These are phyloP conservation scores for Phymanthus crucifer DNA, from an alignment of 92 coral and sea anemone genomes.

Conservation along the genomic window DNA sequence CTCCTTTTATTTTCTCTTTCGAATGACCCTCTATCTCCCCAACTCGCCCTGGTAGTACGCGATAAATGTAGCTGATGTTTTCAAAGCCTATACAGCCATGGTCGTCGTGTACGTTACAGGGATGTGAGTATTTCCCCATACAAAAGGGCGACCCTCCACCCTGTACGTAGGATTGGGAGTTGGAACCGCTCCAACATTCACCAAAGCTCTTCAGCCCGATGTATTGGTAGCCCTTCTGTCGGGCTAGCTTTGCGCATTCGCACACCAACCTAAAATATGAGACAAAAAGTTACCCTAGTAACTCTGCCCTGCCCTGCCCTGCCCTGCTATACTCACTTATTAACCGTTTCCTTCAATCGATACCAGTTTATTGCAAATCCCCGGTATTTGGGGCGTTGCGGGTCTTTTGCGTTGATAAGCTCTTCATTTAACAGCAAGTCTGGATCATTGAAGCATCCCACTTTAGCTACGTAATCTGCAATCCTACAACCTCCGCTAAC, in stretches of 20 bases:
- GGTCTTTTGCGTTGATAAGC: neutral
- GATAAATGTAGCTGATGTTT: constrained; percentile 6
- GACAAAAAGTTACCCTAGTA: neutral
- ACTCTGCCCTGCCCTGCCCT: neutral
- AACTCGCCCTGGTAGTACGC: neutral
- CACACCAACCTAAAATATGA: constrained; percentile 3
- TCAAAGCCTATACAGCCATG: constrained; percentile 11
- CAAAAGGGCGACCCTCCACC: constrained; percentile 11
- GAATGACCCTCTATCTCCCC: neutral
- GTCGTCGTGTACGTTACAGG: neutral
- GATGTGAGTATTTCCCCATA: neutral
- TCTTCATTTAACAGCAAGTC: neutral
- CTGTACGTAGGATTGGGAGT: neutral
- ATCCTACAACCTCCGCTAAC: neutral
- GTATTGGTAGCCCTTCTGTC: constrained; percentile 6
- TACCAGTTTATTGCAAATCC: constrained; percentile 9
- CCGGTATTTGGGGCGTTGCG: neutral
- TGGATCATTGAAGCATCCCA: neutral
- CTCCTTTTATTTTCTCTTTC: neutral
- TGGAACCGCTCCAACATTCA: constrained; percentile 23
- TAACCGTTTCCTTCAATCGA: constrained; percentile 2
- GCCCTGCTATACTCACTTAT: neutral
- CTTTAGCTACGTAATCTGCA: neutral
- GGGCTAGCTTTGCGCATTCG: constrained; percentile 16
- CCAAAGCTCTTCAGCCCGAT: constrained; percentile 9